Base-by-base conservation (phyloP, 2,113 vertebrate genomes). In the Triplophysa rosa region DNA sequence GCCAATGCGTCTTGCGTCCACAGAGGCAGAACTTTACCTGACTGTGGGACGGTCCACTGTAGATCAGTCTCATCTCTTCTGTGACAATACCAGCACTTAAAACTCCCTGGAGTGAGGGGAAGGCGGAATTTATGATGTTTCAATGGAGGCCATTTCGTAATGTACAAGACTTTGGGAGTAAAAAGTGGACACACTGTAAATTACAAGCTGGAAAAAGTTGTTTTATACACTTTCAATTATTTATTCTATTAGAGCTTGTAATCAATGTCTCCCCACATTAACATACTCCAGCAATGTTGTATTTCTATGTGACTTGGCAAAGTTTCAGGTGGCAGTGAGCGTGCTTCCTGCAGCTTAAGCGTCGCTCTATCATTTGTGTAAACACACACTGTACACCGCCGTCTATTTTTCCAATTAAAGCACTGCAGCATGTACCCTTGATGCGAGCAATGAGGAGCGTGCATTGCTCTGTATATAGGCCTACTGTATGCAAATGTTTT, bases 31-130 rank as follows among this genome's bases (percentile, higher is more conserved):
- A 80, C 64, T 79, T 67, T 62, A 19, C 77, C 76, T 73, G 83
- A 59, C 82, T 84, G 83, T 24, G 83, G 61, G 78, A 66, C 59
- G 82, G 83, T 88, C 87, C 86, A 73, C 77, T 72, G 78, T 66
- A 79, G 61, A 64, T 71, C 61, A 75, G 11, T 10, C 82, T 23
- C 5, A 11, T 42, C 12, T 24, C 13, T n/a, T 19, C 26, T 45
- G 8, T 45, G 42, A 42, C 56, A 73, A 61, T 24, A 61, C 8
- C 59, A 73, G 54, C 9, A 24, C 37, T 61, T 61, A 23, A 72
- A 26, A 58, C 19, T 52, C 49, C 11, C n/a, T n/a, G 12, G 10
- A 37, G 11, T 11, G 26, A 29, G 2, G 3, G 23, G 16, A 45
- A 61, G 2, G 13, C n/a, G 49, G 59, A 67, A 58, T 56, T 59